A percentile compares a stretch with the other conserved stretches of the same genome.
Conservation (phyloP, 2,113 vertebrate genomes). For the Mesoclemmys tuberculata region DNA sequence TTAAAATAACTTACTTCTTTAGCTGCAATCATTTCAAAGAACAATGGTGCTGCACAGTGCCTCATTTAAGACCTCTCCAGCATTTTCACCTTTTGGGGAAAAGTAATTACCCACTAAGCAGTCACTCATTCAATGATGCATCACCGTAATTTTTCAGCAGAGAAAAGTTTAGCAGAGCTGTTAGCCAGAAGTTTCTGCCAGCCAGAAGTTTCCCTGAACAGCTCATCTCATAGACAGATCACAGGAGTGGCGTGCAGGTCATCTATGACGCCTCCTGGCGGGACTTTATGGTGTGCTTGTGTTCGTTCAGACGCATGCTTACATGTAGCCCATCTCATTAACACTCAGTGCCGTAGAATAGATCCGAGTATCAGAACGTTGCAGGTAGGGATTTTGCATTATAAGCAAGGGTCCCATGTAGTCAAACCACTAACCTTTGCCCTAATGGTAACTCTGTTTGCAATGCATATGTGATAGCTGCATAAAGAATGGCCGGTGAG, state of each 20-base stretch:
- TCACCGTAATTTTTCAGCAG: not conserved
- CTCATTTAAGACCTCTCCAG: not conserved
- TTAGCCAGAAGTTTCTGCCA: not conserved
- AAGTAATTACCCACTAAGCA: slow-evolving; percentile 14
- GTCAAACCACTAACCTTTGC: not conserved
- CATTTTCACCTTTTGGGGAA: not conserved
- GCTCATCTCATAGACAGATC: not conserved
- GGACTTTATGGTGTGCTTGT: fast-evolving
- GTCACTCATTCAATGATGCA: slow-evolving; percentile 6
- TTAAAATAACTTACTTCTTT: not conserved
- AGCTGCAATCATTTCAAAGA: not conserved
- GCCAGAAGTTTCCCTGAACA: not conserved
- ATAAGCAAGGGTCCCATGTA: not conserved
- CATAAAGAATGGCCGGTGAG: not conserved
- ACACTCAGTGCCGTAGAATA: not conserved
- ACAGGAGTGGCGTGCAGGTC: not conserved
- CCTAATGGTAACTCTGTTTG: not conserved
- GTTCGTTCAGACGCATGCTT: fast-evolving
- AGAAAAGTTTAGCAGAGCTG: slow-evolving; percentile 12
- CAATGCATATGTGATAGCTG: not conserved
- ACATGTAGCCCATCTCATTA: not conserved
- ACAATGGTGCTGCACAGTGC: not conserved
- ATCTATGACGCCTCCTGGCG: not conserved
- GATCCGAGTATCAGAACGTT: fast-evolving
- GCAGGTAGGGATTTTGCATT: not conserved